These are phyloP conservation scores for Gymnothorax reevesii DNA, from an alignment of 2,797 vertebrate genomes.

Conservation along the genomic window DNA sequence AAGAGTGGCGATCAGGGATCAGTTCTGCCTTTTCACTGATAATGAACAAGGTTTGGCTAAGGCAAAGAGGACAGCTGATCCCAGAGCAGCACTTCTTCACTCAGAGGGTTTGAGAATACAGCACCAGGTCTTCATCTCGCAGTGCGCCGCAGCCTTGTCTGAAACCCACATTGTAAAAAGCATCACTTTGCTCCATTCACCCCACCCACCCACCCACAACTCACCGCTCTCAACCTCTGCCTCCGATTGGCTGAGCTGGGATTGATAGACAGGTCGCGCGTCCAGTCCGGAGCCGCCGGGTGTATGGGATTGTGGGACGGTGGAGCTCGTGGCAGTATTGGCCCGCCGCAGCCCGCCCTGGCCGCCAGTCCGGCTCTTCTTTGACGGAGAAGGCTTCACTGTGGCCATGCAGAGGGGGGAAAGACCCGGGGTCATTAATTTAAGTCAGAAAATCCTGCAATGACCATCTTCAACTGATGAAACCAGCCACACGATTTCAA, in stretches of 20 bases:
- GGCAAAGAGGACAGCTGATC: too few relatives aligned
- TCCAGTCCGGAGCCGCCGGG: background rate
- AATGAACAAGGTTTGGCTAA: too few relatives aligned
- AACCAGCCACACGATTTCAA: too few relatives aligned
- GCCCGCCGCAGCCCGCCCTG: constrained; percentile 67
- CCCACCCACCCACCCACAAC: constrained; percentile 21
- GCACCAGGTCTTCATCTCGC: background rate
- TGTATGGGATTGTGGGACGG: constrained; percentile 60
- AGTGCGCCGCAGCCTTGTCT: background rate
- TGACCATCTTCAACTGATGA: too few relatives aligned
- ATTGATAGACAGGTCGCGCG: background rate
- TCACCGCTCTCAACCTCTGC: constrained; percentile 63
- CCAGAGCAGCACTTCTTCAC: too few relatives aligned
- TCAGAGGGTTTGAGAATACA: too few relatives aligned
- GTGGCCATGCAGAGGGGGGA: constrained; percentile 6
- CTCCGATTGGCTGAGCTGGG: constrained; percentile 51
- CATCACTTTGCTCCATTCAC: background rate
- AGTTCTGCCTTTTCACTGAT: too few relatives aligned
- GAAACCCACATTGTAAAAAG: background rate
- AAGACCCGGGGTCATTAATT: background rate
- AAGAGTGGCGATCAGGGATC: too few relatives aligned
- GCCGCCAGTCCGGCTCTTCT: constrained; percentile 80
- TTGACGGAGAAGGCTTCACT: constrained; percentile 87
- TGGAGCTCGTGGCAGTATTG: constrained; percentile 51
- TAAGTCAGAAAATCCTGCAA: background rate